phyloP scores from a whole-genome alignment of 1,140 invertebrate species.

The Bombus impatiens region DNA sequence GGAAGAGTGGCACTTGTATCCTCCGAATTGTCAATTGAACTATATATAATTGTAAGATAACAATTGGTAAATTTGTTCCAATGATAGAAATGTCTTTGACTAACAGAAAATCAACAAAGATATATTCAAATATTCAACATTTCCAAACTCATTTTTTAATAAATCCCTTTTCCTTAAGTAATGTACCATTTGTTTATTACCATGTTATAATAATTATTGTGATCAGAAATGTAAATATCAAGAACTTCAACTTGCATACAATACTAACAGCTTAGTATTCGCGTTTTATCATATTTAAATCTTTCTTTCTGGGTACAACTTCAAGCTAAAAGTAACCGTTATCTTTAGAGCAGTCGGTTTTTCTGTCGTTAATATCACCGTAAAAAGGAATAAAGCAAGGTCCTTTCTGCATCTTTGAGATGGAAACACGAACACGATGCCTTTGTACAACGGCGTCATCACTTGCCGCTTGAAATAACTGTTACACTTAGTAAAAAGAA shows the following conservation, averaged over 20 bases:
- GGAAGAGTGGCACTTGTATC: no score
- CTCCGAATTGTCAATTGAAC: no score
- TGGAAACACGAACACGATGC: constrained; percentile 19
- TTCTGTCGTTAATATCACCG: constrained; percentile 32
- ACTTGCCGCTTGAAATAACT: constrained; percentile 36
- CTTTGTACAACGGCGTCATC: constrained; percentile 4
- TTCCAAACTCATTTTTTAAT: no score
- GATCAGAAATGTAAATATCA: neutral
- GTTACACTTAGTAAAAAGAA: constrained; percentile 50
- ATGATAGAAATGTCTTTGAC: no score
- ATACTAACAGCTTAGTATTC: neutral
- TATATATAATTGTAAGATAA: no score
- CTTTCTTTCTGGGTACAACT: neutral
- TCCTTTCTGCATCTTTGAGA: constrained; percentile 43
- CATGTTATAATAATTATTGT: no score
- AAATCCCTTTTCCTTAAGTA: no score
- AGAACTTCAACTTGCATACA: neutral
- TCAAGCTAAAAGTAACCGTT: constrained; percentile 2
- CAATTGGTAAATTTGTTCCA: no score
- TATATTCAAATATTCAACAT: no score
- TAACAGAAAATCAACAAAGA: no score
- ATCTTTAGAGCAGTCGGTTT: neutral
- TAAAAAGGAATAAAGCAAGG: constrained; percentile 40
- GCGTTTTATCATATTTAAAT: neutral
- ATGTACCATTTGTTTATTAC: no score